Conservation (phyloP, 2,797 vertebrate species). For the Neoniphon sammara region DNA sequence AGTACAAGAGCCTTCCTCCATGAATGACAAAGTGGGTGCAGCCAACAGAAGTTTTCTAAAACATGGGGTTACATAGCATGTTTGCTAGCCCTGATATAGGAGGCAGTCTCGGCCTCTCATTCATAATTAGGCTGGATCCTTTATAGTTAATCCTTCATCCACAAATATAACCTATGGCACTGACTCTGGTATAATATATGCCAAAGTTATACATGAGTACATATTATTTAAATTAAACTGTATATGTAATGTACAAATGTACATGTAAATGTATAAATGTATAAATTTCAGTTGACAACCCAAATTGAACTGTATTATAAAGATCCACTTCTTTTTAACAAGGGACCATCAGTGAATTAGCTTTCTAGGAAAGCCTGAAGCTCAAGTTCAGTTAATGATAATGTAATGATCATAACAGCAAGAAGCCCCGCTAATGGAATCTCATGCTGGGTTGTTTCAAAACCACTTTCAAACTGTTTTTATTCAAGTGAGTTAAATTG, state of each 20-base stretch:
- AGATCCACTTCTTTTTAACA: background rate
- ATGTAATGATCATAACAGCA: conserved; percentile 5
- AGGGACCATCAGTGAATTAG: background rate
- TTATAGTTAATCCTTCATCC: background rate
- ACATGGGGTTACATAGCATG: conserved; percentile 37
- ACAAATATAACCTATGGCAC: background rate
- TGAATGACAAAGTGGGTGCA: conserved; percentile 26
- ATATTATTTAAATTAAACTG: background rate
- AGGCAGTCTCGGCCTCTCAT: too few species aligned
- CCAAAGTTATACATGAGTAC: background rate
- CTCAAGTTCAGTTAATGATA: conserved; percentile 19
- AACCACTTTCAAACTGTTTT: conserved; percentile 34
- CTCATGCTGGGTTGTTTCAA: background rate
- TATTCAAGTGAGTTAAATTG: conserved; percentile 45
- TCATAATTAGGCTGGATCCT: background rate
- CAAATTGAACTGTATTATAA: background rate
- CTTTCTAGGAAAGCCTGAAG: background rate
- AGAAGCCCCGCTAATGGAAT: conserved; percentile 15
- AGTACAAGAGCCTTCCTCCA: conserved; percentile 30
- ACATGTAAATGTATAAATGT: background rate
- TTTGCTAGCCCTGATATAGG: conserved; percentile 26
- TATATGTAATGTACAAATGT: background rate
- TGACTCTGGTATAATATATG: background rate
- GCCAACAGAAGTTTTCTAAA: conserved; percentile 22
- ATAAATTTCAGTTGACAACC: background rate